phyloP scores from a whole-genome alignment of 2,113 vertebrate genomes.

The Hippocampus abdominalis region DNA sequence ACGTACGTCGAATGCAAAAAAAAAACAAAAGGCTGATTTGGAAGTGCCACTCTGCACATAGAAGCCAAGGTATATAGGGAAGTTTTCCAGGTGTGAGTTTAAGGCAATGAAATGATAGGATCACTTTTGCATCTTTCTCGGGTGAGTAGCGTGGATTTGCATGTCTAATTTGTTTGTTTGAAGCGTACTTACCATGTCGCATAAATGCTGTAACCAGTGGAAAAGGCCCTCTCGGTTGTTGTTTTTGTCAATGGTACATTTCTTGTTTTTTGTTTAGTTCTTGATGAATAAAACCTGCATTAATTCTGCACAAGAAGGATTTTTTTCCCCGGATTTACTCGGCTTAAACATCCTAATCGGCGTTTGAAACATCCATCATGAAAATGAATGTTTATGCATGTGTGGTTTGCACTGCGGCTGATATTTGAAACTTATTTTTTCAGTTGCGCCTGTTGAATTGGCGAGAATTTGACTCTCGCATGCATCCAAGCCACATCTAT shows the following conservation, averaged over 20 bases:
- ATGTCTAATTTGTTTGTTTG: conserved; percentile 53
- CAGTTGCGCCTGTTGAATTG: conserved; percentile 35
- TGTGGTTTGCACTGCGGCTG: conserved; percentile 53
- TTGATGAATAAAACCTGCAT: not conserved
- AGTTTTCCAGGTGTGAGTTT: conserved; percentile 5
- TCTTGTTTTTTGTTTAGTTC: not conserved
- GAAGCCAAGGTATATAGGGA: not conserved
- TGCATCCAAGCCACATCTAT: conserved; percentile 31
- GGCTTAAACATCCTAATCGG: not conserved
- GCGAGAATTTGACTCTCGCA: conserved; percentile 54
- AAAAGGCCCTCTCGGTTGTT: not conserved
- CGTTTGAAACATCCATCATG: not conserved
- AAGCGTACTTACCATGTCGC: conserved; percentile 19
- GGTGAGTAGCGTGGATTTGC: conserved; percentile 51
- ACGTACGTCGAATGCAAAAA: not conserved
- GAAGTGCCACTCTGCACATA: not conserved
- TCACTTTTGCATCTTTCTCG: conserved; percentile 47
- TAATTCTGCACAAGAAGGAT: not conserved
- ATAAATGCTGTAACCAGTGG: conserved; percentile 17
- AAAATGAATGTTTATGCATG: not conserved
- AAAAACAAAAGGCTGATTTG: not conserved
- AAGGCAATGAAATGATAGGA: not conserved
- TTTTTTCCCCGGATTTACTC: not conserved
- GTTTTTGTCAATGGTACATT: not conserved
- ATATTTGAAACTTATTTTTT: conserved; percentile 44